Base-by-base conservation (phyloP, 2,113 vertebrate species). In the Upupa epops region DNA sequence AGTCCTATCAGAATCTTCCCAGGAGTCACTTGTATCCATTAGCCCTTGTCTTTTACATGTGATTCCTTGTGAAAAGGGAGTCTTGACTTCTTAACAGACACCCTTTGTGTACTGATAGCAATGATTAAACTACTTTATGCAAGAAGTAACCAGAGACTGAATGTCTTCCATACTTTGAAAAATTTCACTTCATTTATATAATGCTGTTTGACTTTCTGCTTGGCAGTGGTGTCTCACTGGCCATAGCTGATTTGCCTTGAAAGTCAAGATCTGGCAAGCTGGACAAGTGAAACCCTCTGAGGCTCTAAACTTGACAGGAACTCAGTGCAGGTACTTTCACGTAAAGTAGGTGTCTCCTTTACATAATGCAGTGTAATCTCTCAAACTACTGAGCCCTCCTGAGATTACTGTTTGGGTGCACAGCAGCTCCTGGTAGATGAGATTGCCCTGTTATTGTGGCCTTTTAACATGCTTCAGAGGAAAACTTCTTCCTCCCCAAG, bases 101-200 rank as follows among this genome's bases (percentile, higher is more conserved):
- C 40, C 40, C 40, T 42, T 42, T 42, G 40, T 42, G 40, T 42
- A 42, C 40, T 42, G 40, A 42, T 42, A 15, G 40, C 66, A 81
- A 76, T 89, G 89, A 84, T 79, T 92, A 96, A 96, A 95, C 80
- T 58, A 68, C 31, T 92, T 91, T 83, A 80, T 91, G n/a, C 83
- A 91, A 92, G 86, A 76, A 86, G 51, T 66, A 96, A 92, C 60
- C 32, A 83, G 92, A 93, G 54, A 70, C 26, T 34, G 59, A 83
- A 14, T 36, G 36, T 75, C 46, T 61, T 69, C 37, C 66, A 54
- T 14, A 32, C 59, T 92, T 86, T 81, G 75, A 80, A 92, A 92
- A 92, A 60, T 54, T 66, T 93, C 14, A 22, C 20, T 84, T 63
- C 8, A 76, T 83, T 90, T 90, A 28, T 45, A 55, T 78, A 0